Base-by-base conservation (phyloP, 2,113 vertebrate genomes). In the Microcebus jonahi region DNA sequence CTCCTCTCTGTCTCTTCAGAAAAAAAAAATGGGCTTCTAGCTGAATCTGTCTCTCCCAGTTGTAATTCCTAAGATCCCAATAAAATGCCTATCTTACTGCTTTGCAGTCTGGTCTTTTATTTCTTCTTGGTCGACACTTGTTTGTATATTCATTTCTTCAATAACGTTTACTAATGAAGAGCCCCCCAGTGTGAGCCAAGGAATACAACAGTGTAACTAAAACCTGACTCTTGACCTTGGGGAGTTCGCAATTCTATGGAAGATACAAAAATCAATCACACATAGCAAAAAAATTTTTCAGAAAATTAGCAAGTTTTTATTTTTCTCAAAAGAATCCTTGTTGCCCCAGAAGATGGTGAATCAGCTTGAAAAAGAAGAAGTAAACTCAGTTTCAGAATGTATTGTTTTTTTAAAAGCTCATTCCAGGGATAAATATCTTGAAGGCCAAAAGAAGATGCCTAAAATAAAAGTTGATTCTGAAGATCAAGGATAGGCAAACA, bases 381-480 rank as follows among this genome's bases (percentile, higher is more conserved):
- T 71, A 76, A 90, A 63, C 29, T 77, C 9, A 86, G 20, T 77
- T 91, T 85, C 67, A 55, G 15, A 95, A 48, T 86, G 5, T 18
- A 34, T 88, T 81, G 45, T 45, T 97, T 48, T 97, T 59, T 57
- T 9, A 3, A 79, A 95, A 68, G 45, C 50, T 92, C 15, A 27
- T 39, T 92, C 13, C 12, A 70, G 14, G 53, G 5, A 48, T 1
- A 76, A 39, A 73, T 29, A 11, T 77, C 88, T 71, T 86, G 29
- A 42, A 95, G 97, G 53, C 27, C 67, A 93, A 67, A 39, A 89
- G 55, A 91, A n/a, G 8, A 88, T 6, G 6, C 34, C 63, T 12
- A 80, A 96, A 94, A 96, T 59, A 34, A 95, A 93, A 86, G 2
- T 88, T 53, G 25, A 68, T 25, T 71, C 42, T 42, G 8, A 94